Percentiles rank a stretch among this genome's conserved stretches.
These are phyloP conservation scores for Oryzias dopingdopingensis DNA, from an alignment of 2,797 vertebrate species.

Conservation along the genomic window DNA sequence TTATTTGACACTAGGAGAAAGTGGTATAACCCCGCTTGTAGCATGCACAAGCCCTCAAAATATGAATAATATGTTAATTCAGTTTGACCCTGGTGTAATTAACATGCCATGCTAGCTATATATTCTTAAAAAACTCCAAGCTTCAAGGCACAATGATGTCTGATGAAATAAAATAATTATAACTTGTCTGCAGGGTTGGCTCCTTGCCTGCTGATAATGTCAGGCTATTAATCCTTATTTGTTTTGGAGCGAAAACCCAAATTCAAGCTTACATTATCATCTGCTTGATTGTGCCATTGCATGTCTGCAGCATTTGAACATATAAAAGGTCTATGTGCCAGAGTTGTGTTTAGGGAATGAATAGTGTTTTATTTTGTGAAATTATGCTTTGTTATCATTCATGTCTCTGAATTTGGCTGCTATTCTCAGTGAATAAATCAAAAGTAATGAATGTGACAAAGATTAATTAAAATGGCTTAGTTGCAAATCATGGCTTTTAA, in stretches of 20 bases:
- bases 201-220: conserved; percentile 32
- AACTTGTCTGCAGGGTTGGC: conserved; percentile 26
- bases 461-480: background rate
- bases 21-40: conserved; percentile 4
- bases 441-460: background rate
- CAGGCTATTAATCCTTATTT: conserved; percentile 40
- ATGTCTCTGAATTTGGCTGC: background rate
- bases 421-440: background rate
- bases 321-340: background rate
- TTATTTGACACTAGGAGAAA: conserved; percentile 18
- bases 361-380: too few species aligned
- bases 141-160: conserved; percentile 40
- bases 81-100: conserved; percentile 50
- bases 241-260: conserved; percentile 35
- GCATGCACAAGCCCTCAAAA: conserved; percentile 28
- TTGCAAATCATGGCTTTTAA: background rate
- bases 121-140: conserved; percentile 46
- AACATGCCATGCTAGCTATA: conserved; percentile 35
- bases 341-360: background rate
- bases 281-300: conserved; percentile 7
- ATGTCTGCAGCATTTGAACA: conserved; percentile 1
- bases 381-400: background rate
- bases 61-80: conserved; percentile 48
- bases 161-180: conserved; percentile 39
- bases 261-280: conserved; percentile 18